Evolutionary conservation across 2,888 invertebrate genomes (phyloP), one percentile per base, ranked within the genome.

Genomic region (Brachypalpus laphriformis): DNA sequence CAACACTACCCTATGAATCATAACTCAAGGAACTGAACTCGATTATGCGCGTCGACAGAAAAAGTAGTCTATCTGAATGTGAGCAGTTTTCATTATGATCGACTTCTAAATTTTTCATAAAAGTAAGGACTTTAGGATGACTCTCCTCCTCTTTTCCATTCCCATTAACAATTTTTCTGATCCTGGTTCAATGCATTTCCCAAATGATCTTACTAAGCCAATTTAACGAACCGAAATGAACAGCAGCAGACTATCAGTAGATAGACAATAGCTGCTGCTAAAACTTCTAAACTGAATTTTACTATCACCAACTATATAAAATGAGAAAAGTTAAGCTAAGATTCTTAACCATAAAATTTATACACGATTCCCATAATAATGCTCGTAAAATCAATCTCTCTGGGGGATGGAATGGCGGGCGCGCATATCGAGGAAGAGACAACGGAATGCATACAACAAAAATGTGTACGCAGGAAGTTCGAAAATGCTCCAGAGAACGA

Each of bases 301-400:
- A 63, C 63, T 42, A 63, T 42, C 63, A 61, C 40, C 54, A 57
- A 28, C 28, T 22, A 34, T 66, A 61, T 42, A 45, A 74, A 74
- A 80, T 59, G 40, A 74, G 74, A 74, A 74, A 80, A 80, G 51
- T 72, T 66, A 42, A 25, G 11, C 22, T 14, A 54, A 59, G 57
- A 61, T 61, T 61, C 45, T 5, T 22, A 28, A 40, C 61, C 56
- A 49, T 81, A 47, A 81, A 75, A 75, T 63, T 31, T 56, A 70
- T 28, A 40, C 61, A 65, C 65, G 42, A 66, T 61, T 8, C 59
- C 31, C 47, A 63, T 56, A 63, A 74, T 61, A 68, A 34, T 49
- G 59, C 20, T 70, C 68, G 56, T 82, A 70, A 82, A 82, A 82
- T 82, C 61, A 75, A 75, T 81, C 61, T 45, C 37, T 14, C 9